phyloP scores from a whole-genome alignment of 2,888 invertebrate genomes.

The Andrena bucephala region DNA sequence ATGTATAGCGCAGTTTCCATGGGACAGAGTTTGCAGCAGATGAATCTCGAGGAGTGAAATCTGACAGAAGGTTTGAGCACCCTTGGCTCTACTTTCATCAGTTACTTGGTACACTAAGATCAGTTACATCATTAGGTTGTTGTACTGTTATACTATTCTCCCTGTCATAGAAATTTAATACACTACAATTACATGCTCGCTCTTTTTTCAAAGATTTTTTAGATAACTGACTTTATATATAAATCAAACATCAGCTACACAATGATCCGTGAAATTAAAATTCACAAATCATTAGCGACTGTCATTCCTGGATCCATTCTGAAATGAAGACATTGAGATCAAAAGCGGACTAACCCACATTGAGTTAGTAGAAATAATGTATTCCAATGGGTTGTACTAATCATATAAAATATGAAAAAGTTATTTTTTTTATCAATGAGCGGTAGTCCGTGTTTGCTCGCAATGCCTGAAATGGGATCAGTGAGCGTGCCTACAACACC shows the following conservation, averaged over 20 bases:
- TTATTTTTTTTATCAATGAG: no score
- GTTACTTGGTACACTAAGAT: background rate
- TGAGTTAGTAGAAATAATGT: no score
- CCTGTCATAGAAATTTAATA: background rate
- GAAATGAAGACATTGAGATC: background rate
- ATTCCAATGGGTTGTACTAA: no score
- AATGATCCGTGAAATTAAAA: background rate
- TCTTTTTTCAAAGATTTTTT: no score
- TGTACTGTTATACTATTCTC: background rate
- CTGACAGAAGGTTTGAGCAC: background rate
- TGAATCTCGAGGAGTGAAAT: background rate
- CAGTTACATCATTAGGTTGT: background rate
- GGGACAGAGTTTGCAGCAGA: conserved; percentile 2
- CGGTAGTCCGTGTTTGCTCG: no score
- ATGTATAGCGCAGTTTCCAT: conserved; percentile 29
- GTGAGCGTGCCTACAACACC: background rate
- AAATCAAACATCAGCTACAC: no score
- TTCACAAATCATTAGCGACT: background rate
- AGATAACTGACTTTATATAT: no score
- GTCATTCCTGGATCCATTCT: background rate
- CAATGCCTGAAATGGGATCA: background rate
- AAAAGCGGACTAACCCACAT: no score
- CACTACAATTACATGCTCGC: no score
- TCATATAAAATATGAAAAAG: no score
- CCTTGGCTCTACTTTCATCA: background rate